Conservation (phyloP, 2,888 invertebrate species). For the Resseliella maxima region DNA sequence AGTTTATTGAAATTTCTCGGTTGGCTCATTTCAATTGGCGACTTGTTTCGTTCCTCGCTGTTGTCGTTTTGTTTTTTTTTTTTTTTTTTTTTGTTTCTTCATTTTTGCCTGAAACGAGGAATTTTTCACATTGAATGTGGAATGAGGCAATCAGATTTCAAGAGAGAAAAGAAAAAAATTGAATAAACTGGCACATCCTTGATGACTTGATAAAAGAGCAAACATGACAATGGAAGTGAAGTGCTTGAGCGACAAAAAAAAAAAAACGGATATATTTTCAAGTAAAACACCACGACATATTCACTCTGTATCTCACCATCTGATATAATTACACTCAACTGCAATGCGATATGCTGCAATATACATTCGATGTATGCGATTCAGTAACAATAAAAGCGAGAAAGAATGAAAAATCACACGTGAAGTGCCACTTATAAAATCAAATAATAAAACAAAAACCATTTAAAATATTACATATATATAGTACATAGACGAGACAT, state of each 20-base stretch:
- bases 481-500: neutral
- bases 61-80: neutral
- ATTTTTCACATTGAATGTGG: conserved; percentile 9
- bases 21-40: conserved; percentile 27
- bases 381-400: neutral
- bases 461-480: neutral
- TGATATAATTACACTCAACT: conserved; percentile 31
- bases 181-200: conserved; percentile 42
- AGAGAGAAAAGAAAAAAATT: neutral
- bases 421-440: conserved; percentile 38
- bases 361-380: neutral
- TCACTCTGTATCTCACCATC: neutral
- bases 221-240: neutral
- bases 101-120: neutral
- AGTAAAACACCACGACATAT: neutral
- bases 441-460: neutral
- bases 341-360: neutral
- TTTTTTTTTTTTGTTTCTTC: neutral
- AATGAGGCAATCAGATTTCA: conserved; percentile 1
- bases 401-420: conserved; percentile 8
- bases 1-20: conserved; percentile 44
- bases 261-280: neutral
- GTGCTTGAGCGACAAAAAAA: neutral
- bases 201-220: conserved; percentile 45
- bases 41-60: neutral